These are phyloP conservation scores for Nerophis lumbriciformis DNA, from an alignment of 2,113 vertebrate genomes.

Conservation along the genomic window DNA sequence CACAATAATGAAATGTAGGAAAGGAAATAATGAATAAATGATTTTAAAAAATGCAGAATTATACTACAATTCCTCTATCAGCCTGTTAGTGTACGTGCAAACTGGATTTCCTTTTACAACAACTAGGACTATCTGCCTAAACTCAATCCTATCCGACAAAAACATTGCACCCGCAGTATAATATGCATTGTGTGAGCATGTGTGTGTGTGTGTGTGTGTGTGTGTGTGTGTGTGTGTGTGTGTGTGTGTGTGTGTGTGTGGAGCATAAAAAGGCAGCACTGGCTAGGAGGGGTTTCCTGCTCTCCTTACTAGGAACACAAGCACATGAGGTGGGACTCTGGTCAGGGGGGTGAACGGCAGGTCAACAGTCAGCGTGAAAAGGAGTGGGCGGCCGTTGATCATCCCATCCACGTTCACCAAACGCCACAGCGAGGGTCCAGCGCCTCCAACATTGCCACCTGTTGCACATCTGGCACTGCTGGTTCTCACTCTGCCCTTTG, in stretches of 20 bases:
- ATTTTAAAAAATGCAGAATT: too few relatives aligned
- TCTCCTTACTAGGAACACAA: slow-evolving; percentile 36
- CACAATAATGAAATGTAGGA: too few relatives aligned
- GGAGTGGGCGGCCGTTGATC: slow-evolving; percentile 22
- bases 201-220: neutral
- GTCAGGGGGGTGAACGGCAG: slow-evolving; percentile 27
- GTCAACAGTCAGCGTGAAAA: slow-evolving; percentile 10
- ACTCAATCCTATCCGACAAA: slow-evolving; percentile 1
- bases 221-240: slow-evolving; percentile 2
- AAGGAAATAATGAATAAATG: too few relatives aligned
- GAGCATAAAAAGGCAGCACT: slow-evolving; percentile 16
- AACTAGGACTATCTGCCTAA: slow-evolving; percentile 5
- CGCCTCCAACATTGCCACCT: slow-evolving; percentile 44
- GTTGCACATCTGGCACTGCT: slow-evolving; percentile 46
- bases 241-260: slow-evolving; percentile 6
- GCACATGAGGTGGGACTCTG: slow-evolving; percentile 26
- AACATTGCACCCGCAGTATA: slow-evolving; percentile 19
- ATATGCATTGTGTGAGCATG: slow-evolving; percentile 17
- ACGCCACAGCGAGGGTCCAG: slow-evolving; percentile 24
- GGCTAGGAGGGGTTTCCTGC: slow-evolving; percentile 43
- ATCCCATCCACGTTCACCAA: too few relatives aligned
- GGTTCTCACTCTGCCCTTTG: slow-evolving; percentile 20
- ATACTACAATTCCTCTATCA: neutral
- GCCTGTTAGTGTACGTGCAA: neutral
- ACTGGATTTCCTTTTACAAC: neutral